Evolutionary conservation across 1,140 invertebrate genomes (phyloP).

Genomic region (Mizuhopecten yessoensis): DNA sequence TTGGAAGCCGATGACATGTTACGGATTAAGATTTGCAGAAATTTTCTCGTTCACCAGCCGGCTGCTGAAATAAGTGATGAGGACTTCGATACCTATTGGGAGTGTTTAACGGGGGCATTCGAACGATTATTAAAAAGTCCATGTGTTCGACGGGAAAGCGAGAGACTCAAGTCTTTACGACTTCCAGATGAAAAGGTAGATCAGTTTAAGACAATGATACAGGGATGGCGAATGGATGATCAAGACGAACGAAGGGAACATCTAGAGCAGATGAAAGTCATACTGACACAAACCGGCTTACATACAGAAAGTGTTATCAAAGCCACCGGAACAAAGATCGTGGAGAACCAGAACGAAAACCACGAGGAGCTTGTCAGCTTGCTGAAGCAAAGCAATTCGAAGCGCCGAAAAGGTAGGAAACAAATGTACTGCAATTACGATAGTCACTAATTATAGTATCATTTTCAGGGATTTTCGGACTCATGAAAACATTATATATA

Average conservation of each 20-base stretch:
- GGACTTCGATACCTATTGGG: background rate
- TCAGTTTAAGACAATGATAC: background rate
- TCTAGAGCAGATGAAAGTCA: background rate
- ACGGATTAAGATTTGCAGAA: conserved; percentile 1
- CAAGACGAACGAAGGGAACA: background rate
- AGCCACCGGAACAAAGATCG: background rate
- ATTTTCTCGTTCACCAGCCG: background rate
- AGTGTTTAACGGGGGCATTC: background rate
- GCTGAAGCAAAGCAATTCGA: background rate
- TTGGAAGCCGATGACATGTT: background rate
- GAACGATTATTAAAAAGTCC: background rate
- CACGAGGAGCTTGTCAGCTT: background rate
- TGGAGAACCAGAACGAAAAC: background rate
- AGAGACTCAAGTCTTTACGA: background rate
- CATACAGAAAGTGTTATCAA: background rate
- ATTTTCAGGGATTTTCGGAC: no score
- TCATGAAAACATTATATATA: no score
- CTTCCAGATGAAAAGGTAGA: background rate
- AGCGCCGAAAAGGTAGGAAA: background rate
- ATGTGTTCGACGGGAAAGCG: background rate
- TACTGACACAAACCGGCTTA: background rate
- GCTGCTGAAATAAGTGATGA: conserved; percentile 12
- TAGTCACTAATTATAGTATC: no score
- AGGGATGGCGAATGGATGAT: background rate
- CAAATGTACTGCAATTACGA: background rate